phyloP scores from a whole-genome alignment of 2,888 invertebrate species.

The Microplitis deprimator region DNA sequence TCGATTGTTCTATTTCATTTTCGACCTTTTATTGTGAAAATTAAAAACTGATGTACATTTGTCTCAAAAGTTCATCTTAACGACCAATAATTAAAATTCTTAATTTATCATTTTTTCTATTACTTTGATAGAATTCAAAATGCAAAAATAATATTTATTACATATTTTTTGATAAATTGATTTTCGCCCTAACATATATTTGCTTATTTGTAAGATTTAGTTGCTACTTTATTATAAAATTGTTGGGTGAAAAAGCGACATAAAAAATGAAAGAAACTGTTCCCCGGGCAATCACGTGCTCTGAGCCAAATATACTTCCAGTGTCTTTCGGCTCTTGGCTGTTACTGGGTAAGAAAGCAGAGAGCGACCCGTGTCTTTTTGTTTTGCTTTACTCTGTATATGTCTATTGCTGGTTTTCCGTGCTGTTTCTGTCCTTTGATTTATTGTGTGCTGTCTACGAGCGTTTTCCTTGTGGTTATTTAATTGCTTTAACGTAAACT shows the following conservation, averaged over 20 bases:
- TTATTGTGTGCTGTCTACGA: slow-evolving; percentile 16
- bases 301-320: slow-evolving; percentile 66
- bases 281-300: slow-evolving; percentile 67
- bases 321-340: slow-evolving; percentile 44
- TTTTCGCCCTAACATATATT: background rate
- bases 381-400: slow-evolving; percentile 16
- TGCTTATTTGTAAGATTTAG: slow-evolving; percentile 37
- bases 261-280: slow-evolving; percentile 36
- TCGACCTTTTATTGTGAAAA: no score
- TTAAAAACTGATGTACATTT: no score
- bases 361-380: slow-evolving; percentile 22
- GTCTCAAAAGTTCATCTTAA: no score
- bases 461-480: slow-evolving; percentile 26
- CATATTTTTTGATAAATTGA: background rate
- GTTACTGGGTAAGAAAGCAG: slow-evolving; percentile 21
- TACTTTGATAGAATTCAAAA: no score
- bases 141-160: background rate
- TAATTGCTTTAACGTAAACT: slow-evolving; percentile 24
- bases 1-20: no score
- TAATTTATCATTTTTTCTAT: no score
- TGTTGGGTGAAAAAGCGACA: background rate
- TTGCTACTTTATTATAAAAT: slow-evolving; percentile 24
- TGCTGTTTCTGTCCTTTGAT: slow-evolving; percentile 33
- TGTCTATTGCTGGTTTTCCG: slow-evolving; percentile 20
- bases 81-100: no score